These are phyloP conservation scores for Spondyliosoma cantharus DNA, from an alignment of 2,797 vertebrate species.

Conservation along the genomic window DNA sequence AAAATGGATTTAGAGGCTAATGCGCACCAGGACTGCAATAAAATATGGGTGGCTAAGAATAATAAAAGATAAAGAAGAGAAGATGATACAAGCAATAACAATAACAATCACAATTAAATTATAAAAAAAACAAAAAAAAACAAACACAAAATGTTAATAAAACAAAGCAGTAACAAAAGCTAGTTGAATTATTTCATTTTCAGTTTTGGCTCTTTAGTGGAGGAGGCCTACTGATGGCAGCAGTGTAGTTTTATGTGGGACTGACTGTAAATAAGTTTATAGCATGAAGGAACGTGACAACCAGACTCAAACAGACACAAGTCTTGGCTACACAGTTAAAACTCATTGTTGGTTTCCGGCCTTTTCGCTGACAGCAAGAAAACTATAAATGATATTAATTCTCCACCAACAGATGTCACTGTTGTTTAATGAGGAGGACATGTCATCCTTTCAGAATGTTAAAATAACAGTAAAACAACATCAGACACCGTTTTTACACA, in stretches of 20 bases:
- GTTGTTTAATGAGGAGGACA: slow-evolving; percentile 51
- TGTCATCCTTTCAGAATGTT: neutral
- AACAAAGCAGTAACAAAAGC: neutral
- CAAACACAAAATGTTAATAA: no score
- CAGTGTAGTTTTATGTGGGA: neutral
- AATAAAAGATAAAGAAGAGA: no score
- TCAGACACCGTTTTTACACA: neutral
- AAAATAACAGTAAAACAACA: slow-evolving; percentile 16
- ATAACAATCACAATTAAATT: no score
- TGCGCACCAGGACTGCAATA: no score
- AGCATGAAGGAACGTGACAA: neutral
- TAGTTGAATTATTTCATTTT: neutral
- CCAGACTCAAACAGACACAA: no score
- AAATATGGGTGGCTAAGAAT: no score
- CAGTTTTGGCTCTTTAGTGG: neutral
- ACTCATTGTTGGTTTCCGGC: neutral
- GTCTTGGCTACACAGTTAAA: neutral
- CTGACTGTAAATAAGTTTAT: slow-evolving; percentile 4
- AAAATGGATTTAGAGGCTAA: no score
- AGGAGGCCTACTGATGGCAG: neutral
- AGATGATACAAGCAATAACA: no score
- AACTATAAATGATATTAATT: neutral
- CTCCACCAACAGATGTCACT: slow-evolving; percentile 73
- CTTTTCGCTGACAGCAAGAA: neutral
- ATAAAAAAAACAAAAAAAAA: no score